These are phyloP conservation scores for Caenorhabditis virilis DNA, from an alignment of 2,888 invertebrate species.

Conservation along the genomic window DNA sequence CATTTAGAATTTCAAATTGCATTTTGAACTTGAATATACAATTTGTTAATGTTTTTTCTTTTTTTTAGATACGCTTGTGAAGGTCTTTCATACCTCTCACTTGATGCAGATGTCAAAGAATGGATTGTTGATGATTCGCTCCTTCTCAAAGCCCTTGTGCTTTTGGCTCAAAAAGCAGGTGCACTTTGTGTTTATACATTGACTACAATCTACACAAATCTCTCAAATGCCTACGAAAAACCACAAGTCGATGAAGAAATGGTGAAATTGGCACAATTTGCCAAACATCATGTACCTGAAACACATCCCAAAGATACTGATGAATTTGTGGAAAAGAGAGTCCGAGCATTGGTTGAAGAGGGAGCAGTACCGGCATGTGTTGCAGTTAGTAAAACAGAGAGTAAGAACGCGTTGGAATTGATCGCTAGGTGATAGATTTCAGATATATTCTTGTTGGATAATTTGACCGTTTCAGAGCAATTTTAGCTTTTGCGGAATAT, in stretches of 20 bases:
- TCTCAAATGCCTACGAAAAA: slow-evolving; percentile 96
- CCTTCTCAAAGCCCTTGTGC: slow-evolving; percentile 74
- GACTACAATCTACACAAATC: slow-evolving; percentile 90
- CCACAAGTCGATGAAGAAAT: slow-evolving; percentile 94
- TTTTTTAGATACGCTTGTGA: slow-evolving; percentile 63
- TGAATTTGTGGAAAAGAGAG: slow-evolving; percentile 75
- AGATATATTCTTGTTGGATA: background rate
- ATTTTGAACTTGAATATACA: background rate
- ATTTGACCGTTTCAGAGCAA: slow-evolving; percentile 24
- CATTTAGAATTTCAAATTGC: background rate
- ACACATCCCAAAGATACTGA: slow-evolving; percentile 74
- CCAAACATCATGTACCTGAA: slow-evolving; percentile 97
- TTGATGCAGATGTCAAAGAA: slow-evolving; percentile 98
- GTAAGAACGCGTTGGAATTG: slow-evolving; percentile 87
- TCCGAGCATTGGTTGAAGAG: slow-evolving; percentile 77
- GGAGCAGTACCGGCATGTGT: slow-evolving; percentile 89
- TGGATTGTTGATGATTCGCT: slow-evolving; percentile 84
- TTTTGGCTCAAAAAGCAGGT: slow-evolving; percentile 52
- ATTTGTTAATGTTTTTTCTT: background rate
- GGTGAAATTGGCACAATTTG: slow-evolving; percentile 92
- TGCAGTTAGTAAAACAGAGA: slow-evolving; percentile 87
- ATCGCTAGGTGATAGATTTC: slow-evolving; percentile 73
- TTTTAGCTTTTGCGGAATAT: slow-evolving; percentile 57
- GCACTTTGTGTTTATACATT: slow-evolving; percentile 77
- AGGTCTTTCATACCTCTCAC: slow-evolving; percentile 86